Evolutionary conservation across 1,140 invertebrate genomes (phyloP).

Genomic region (Drosophila funebris): DNA sequence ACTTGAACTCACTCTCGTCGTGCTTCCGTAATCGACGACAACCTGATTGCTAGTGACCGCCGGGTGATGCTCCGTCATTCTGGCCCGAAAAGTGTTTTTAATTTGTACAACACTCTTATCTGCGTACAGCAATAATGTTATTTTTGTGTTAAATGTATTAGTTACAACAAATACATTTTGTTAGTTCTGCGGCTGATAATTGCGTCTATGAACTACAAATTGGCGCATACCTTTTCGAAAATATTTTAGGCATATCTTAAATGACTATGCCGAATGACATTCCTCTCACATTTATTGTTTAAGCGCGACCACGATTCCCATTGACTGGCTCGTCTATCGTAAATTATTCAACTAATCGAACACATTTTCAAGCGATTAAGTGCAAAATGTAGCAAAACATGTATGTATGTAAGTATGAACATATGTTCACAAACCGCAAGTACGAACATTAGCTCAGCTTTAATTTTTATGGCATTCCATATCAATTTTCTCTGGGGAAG

Average conservation of each 20-base stretch:
- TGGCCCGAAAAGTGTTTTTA: constrained; percentile 10
- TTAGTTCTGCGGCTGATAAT: constrained; percentile 54
- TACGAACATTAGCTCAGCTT: constrained; percentile 7
- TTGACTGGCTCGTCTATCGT: constrained; percentile 17
- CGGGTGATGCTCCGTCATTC: constrained; percentile 55
- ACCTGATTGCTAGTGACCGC: constrained; percentile 52
- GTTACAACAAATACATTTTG: constrained; percentile 22
- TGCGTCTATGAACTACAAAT: constrained; percentile 37
- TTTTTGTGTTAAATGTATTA: constrained; percentile 65
- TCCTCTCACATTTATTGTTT: constrained; percentile 1
- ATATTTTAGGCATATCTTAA: constrained; percentile 4
- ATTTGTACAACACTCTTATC: constrained; percentile 46
- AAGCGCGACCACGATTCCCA: constrained; percentile 15
- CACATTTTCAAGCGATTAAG: constrained; percentile 31
- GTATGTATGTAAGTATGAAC: not conserved
- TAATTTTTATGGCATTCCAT: constrained; percentile 10
- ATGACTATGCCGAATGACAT: constrained; percentile 6
- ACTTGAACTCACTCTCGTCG: constrained; percentile 19
- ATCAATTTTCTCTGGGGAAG: constrained; percentile 39
- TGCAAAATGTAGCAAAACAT: not conserved
- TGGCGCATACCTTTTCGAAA: constrained; percentile 18
- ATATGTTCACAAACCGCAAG: constrained; percentile 55
- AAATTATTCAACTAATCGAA: constrained; percentile 25
- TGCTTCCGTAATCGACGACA: constrained; percentile 69
- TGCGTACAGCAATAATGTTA: constrained; percentile 57